Percentiles rank a stretch among this genome's conserved stretches.
phyloP scores from a whole-genome alignment of 2,113 vertebrate genomes.

The Anseranas semipalmata region DNA sequence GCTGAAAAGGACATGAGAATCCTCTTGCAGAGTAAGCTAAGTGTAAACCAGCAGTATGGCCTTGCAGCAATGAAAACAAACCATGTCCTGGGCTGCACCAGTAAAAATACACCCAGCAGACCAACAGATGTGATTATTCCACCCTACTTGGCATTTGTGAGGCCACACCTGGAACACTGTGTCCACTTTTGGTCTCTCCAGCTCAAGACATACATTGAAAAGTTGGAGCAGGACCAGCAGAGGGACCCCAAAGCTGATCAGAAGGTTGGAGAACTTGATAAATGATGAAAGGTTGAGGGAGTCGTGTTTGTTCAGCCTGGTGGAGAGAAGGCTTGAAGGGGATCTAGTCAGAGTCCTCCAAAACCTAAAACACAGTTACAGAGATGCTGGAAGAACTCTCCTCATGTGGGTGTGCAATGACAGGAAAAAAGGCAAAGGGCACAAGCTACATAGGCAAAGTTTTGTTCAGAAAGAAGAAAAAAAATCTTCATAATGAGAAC shows the following conservation, averaged over 20 bases:
- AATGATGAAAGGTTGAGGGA: background rate
- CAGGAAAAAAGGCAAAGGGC: background rate
- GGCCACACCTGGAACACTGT: background rate
- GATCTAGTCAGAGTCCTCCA: background rate
- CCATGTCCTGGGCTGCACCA: accelerated
- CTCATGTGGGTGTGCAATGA: background rate
- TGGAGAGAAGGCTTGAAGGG: background rate
- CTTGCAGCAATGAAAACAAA: background rate
- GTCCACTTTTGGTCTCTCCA: background rate
- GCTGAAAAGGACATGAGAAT: background rate
- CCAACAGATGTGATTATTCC: background rate
- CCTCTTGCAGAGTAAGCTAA: background rate
- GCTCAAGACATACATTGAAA: background rate
- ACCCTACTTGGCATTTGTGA: background rate
- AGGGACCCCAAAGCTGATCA: background rate
- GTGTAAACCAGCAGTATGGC: background rate
- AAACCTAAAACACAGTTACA: background rate
- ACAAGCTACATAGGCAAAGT: background rate
- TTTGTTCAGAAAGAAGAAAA: background rate
- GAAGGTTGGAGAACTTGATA: background rate
- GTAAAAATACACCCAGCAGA: background rate
- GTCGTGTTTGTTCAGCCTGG: background rate
- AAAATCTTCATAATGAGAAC: background rate
- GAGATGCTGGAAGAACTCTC: background rate
- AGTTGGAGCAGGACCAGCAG: background rate